Conservation (phyloP, 1,140 invertebrate genomes). For the Formica exsecta region DNA sequence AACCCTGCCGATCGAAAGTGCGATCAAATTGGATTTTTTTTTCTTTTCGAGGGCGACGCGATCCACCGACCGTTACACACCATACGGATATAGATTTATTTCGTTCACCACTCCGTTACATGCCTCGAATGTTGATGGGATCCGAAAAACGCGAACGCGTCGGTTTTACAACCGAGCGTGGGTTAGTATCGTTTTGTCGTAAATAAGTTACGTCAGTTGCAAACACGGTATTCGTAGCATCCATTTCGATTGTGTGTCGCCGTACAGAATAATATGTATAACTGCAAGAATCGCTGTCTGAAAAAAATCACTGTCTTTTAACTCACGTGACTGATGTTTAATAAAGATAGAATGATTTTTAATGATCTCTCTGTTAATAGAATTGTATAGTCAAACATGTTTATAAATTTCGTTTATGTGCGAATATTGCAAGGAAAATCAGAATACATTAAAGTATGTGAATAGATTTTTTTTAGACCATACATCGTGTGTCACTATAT, state of each 20-base stretch:
- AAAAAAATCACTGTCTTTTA: neutral
- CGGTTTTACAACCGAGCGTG: constrained; percentile 18
- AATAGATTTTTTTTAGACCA: no score
- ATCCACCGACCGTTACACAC: neutral
- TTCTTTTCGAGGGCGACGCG: neutral
- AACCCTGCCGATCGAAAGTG: constrained; percentile 26
- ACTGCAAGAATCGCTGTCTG: neutral
- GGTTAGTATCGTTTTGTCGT: constrained; percentile 28
- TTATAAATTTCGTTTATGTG: neutral
- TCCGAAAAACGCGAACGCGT: constrained; percentile 20
- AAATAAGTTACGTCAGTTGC: constrained; percentile 40
- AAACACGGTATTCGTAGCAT: neutral
- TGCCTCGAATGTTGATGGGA: constrained; percentile 42
- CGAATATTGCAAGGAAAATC: neutral
- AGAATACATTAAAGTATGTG: no score
- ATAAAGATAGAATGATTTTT: no score
- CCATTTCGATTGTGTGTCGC: constrained; percentile 1
- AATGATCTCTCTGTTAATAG: no score
- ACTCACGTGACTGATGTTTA: no score
- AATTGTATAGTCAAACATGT: no score
- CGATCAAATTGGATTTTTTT: constrained; percentile 33
- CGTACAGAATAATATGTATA: neutral
- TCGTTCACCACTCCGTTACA: constrained; percentile 29
- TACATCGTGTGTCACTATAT: no score
- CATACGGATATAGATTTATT: constrained; percentile 54